A percentile compares a stretch with the other conserved stretches of the same genome.
These are phyloP conservation scores for Oscheius onirici DNA, from an alignment of 2,888 invertebrate species.

Conservation along the genomic window DNA sequence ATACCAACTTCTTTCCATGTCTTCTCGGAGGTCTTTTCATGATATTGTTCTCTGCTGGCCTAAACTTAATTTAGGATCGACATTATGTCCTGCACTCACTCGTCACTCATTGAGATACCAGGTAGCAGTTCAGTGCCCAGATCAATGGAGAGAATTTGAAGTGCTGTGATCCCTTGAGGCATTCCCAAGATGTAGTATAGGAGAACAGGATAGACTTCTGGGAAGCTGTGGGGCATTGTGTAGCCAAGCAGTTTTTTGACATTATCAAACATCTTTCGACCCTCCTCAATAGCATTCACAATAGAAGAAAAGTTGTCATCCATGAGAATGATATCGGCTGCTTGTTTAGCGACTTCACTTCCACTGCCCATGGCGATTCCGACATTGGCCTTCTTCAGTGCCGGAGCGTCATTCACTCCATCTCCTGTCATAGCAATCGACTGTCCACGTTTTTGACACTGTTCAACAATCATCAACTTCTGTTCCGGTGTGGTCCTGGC, in stretches of 20 bases:
- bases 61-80: too few relatives aligned
- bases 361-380: constrained; percentile 36
- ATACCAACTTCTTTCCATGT: constrained; percentile 38
- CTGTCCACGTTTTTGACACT: constrained; percentile 45
- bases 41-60: constrained; percentile 44
- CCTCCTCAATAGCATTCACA: constrained; percentile 47
- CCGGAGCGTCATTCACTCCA: constrained; percentile 50
- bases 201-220: constrained; percentile 42
- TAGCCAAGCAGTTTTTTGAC: constrained; percentile 50
- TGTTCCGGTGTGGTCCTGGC: constrained; percentile 50
- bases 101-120: constrained; percentile 43
- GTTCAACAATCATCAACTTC: constrained; percentile 50
- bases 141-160: constrained; percentile 50
- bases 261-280: constrained; percentile 52
- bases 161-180: constrained; percentile 43
- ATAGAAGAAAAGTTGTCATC: constrained; percentile 57
- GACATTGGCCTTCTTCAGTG: constrained; percentile 31
- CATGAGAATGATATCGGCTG: constrained; percentile 53
- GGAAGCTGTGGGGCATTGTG: constrained; percentile 42
- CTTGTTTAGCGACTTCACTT: constrained; percentile 54
- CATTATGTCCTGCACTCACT: too few relatives aligned
- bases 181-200: constrained; percentile 48
- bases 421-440: constrained; percentile 51
- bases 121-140: constrained; percentile 49
- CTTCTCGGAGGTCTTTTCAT: constrained; percentile 49